phyloP scores from a whole-genome alignment of 2,113 vertebrate genomes.

The Sylvia atricapilla region DNA sequence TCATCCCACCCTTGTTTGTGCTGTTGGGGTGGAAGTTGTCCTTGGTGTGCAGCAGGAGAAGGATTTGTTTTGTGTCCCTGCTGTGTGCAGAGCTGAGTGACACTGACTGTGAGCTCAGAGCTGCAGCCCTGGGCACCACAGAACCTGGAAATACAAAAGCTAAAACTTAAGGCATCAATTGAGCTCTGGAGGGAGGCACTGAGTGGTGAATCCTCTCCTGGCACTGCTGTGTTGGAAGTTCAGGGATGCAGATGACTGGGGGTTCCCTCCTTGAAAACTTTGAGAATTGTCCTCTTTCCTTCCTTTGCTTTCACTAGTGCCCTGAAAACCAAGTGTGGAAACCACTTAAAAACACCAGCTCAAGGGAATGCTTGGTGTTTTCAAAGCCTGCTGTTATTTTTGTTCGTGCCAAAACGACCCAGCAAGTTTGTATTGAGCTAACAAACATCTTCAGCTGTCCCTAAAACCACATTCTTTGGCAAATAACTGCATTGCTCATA shows the following conservation, averaged over 20 bases:
- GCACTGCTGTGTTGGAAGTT: background rate
- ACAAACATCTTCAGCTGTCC: conserved; percentile 14
- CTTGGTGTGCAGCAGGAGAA: too few relatives aligned
- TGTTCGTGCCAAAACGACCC: background rate
- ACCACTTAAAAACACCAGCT: background rate
- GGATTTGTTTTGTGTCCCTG: too few relatives aligned
- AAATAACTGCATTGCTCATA: background rate
- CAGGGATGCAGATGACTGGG: background rate
- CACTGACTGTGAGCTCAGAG: too few relatives aligned
- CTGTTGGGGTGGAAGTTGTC: too few relatives aligned
- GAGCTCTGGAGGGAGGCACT: too few relatives aligned
- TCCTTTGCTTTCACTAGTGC: background rate
- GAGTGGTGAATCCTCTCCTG: background rate
- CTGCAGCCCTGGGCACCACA: too few relatives aligned
- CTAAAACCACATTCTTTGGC: background rate
- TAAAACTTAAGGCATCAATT: too few relatives aligned
- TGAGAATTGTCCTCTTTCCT: background rate
- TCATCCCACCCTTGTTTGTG: too few relatives aligned
- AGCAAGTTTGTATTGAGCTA: background rate
- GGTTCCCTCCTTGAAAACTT: background rate
- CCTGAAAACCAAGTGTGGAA: background rate
- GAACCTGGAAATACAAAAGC: too few relatives aligned
- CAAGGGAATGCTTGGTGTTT: background rate
- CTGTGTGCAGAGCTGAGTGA: too few relatives aligned
- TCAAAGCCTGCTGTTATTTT: background rate